Evolutionary conservation across 2,888 invertebrate species (phyloP).

Genomic region (Osmoderma eremita): DNA sequence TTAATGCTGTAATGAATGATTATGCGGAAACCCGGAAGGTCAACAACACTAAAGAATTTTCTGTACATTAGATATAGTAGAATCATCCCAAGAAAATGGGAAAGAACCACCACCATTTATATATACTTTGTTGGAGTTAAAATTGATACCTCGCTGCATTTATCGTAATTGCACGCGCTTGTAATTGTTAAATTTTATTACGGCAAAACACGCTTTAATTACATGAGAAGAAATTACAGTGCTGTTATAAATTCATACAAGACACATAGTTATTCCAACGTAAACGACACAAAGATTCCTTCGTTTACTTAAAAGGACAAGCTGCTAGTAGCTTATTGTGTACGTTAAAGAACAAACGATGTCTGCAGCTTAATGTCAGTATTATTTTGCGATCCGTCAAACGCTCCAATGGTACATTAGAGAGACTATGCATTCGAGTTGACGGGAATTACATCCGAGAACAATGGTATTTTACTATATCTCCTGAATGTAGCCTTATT

Average conservation of each 20-base stretch:
- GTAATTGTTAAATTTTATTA: slow-evolving; percentile 20
- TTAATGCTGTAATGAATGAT: no score
- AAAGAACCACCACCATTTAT: no score
- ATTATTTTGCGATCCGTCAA: slow-evolving; percentile 24
- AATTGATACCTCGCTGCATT: no score
- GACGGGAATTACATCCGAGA: slow-evolving; percentile 19
- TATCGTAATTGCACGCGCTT: no score
- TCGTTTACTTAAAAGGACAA: slow-evolving; percentile 25
- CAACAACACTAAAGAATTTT: no score
- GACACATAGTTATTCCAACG: slow-evolving; percentile 12
- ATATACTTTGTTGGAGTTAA: no score
- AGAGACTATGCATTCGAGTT: slow-evolving; percentile 2
- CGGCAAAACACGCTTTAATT: slow-evolving; percentile 1
- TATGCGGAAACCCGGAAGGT: no score
- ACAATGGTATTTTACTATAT: slow-evolving; percentile 25
- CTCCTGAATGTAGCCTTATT: not conserved
- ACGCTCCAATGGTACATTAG: slow-evolving; percentile 6
- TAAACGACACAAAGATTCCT: slow-evolving; percentile 11
- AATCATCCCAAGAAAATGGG: no score
- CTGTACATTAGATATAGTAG: no score
- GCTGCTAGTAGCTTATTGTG: slow-evolving; percentile 1
- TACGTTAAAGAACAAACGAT: slow-evolving; percentile 24
- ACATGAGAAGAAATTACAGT: not conserved
- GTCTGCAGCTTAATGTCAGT: slow-evolving; percentile 27
- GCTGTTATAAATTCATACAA: slow-evolving; percentile 14